Evolutionary conservation across 2,888 invertebrate genomes (phyloP).

Genomic region (Esperia sulphurella): DNA sequence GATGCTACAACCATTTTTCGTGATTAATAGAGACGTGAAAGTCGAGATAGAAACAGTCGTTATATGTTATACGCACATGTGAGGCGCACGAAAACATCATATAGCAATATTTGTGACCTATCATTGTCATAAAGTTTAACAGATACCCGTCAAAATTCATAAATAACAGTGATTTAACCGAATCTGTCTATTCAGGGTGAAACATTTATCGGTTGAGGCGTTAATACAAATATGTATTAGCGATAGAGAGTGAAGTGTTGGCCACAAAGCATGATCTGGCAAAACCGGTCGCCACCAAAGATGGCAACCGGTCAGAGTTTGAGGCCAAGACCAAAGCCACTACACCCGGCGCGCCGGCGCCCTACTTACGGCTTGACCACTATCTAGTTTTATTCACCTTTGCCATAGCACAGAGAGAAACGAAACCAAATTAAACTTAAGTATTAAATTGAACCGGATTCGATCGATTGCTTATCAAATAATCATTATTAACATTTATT

Average conservation of each 20-base stretch:
- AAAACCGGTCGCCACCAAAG: constrained; percentile 71
- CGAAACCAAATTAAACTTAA: no score
- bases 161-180: constrained; percentile 21
- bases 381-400: not conserved
- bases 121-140: constrained; percentile 18
- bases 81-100: constrained; percentile 21
- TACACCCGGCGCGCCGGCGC: constrained; percentile 21
- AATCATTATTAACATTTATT: no score
- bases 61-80: not conserved
- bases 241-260: constrained; percentile 45
- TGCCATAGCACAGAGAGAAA: not conserved
- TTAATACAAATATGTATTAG: constrained; percentile 38
- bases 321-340: constrained; percentile 59
- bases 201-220: constrained; percentile 14
- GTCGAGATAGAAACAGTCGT: constrained; percentile 18
- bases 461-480: no score
- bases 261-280: constrained; percentile 37
- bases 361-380: not conserved
- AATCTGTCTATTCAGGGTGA: constrained; percentile 3
- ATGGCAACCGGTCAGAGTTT: constrained; percentile 68
- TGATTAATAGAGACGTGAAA: constrained; percentile 50
- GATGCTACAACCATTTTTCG: constrained; percentile 48
- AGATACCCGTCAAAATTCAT: constrained; percentile 2
- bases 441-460: no score
- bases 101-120: not conserved